phyloP scores from a whole-genome alignment of 2,797 vertebrate species.

The Leuciscus waleckii region DNA sequence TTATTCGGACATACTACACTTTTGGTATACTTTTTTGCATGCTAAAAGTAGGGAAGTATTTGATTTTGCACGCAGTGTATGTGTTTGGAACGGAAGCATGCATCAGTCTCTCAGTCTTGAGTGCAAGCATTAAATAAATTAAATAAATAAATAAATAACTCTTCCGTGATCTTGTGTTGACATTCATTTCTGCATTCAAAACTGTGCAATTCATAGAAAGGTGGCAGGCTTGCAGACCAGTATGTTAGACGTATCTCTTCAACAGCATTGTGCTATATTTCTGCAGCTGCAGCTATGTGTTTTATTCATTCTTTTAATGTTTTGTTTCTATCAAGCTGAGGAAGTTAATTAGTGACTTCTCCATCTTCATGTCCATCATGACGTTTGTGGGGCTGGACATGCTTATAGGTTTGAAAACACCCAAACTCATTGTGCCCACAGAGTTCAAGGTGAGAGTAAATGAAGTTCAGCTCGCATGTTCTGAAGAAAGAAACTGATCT shows the following conservation, averaged over 20 bases:
- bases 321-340: conserved; percentile 77
- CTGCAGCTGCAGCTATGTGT: conserved; percentile 59
- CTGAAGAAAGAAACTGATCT: neutral
- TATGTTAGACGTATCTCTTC: neutral
- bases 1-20: neutral
- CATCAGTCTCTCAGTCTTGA: neutral
- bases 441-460: conserved; percentile 83
- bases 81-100: neutral
- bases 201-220: neutral
- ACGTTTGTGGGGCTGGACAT: conserved; percentile 89
- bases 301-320: neutral
- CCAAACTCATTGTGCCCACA: conserved; percentile 86
- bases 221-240: neutral
- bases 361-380: conserved; percentile 94
- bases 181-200: neutral
- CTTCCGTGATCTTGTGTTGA: neutral
- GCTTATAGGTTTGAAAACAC: conserved; percentile 85
- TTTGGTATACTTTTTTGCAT: neutral
- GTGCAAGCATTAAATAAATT: neutral
- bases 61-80: neutral
- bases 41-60: neutral
- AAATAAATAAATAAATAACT: neutral
- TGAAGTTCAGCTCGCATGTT: neutral
- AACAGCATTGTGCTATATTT: neutral
- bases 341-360: conserved; percentile 95